Conservation (phyloP, 2,797 vertebrate genomes). For the Telmatherina bonti region DNA sequence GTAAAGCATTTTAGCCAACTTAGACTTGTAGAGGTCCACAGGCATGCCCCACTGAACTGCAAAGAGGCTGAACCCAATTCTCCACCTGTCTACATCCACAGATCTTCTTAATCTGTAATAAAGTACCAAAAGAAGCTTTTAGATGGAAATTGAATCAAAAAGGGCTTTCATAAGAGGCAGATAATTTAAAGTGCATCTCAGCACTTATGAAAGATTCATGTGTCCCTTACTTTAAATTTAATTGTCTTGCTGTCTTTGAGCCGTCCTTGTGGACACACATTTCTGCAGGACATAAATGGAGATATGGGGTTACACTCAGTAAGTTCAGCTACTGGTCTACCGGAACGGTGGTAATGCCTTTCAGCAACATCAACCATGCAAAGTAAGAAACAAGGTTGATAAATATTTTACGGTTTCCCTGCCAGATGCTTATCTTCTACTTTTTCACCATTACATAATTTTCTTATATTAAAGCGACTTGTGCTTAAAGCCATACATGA, state of each 20-base stretch:
- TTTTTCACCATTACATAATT: constrained; percentile 42
- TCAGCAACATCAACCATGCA: constrained; percentile 59
- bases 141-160: constrained; percentile 33
- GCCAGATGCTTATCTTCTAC: constrained; percentile 56
- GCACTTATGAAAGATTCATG: constrained; percentile 64
- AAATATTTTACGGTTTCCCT: constrained; percentile 66
- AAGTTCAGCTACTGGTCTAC: constrained; percentile 44
- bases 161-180: constrained; percentile 45
- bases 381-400: constrained; percentile 49
- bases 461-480: constrained; percentile 38
- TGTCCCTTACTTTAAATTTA: constrained; percentile 57
- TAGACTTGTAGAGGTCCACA: constrained; percentile 40
- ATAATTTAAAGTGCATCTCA: constrained; percentile 66
- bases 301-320: constrained; percentile 33
- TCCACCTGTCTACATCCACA: constrained; percentile 67
- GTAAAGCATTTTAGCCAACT: constrained; percentile 54
- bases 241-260: constrained; percentile 57
- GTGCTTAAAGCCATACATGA: constrained; percentile 26
- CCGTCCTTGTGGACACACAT: constrained; percentile 43
- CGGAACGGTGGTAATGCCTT: constrained; percentile 57
- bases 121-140: constrained; percentile 39
- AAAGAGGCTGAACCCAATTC: constrained; percentile 44
- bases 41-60: constrained; percentile 47
- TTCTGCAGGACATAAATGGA: constrained; percentile 54
- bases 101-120: constrained; percentile 50